Evolutionary conservation across 2,113 vertebrate genomes (phyloP).

Genomic region (Dromiciops gliroides): DNA sequence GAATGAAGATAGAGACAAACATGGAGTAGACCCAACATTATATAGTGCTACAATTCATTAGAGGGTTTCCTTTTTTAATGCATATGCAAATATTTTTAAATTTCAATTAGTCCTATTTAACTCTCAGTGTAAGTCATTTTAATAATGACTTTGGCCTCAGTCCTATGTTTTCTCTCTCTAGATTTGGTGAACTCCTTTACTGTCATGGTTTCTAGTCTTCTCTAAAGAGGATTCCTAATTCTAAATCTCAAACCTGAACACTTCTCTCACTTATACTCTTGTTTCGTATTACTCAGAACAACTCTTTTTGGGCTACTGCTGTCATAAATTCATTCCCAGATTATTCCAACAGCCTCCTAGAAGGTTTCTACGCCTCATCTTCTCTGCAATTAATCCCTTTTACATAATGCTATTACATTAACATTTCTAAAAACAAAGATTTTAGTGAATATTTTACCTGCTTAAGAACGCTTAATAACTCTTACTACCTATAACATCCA

Average conservation of each 20-base stretch:
- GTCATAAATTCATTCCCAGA: not conserved
- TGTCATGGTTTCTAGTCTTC: not conserved
- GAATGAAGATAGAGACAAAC: not conserved
- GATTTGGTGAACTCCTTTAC: constrained; percentile 20
- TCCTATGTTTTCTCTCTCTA: constrained; percentile 20
- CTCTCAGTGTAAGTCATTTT: constrained; percentile 1
- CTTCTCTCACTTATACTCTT: constrained; percentile 12
- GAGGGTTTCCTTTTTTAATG: constrained; percentile 8
- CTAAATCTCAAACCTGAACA: not conserved
- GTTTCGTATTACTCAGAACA: not conserved
- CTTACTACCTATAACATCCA: not conserved
- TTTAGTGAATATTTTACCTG: not conserved
- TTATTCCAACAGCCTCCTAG: not conserved
- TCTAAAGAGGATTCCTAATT: constrained; percentile 24
- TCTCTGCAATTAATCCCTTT: constrained; percentile 28
- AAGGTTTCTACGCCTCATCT: constrained; percentile 29
- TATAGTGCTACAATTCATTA: constrained; percentile 4
- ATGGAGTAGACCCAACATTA: constrained; percentile 29
- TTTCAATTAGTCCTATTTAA: constrained; percentile 2
- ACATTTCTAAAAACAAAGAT: constrained; percentile 20
- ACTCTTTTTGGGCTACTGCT: not conserved
- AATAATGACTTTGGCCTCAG: constrained; percentile 34
- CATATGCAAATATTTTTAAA: not conserved
- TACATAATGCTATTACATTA: constrained; percentile 36
- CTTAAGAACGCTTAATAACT: constrained; percentile 24